These are phyloP conservation scores for Chaenodraco wilsoni DNA, from an alignment of 2,797 vertebrate genomes.

Conservation along the genomic window DNA sequence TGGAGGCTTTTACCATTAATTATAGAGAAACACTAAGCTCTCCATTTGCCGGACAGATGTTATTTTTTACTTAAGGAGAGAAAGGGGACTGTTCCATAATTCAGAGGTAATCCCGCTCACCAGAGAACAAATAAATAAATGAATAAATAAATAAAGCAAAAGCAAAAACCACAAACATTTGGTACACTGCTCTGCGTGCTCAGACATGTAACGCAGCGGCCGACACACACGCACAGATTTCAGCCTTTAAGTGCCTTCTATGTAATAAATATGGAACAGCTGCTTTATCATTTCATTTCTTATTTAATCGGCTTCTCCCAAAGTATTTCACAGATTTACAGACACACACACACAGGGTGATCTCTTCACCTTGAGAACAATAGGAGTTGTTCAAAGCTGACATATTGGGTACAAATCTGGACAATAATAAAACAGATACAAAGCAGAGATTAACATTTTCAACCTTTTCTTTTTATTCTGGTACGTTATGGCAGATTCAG, in stretches of 20 bases:
- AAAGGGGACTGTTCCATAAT: slow-evolving; percentile 85
- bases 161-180: slow-evolving; percentile 74
- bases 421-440: neutral
- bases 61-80: slow-evolving; percentile 86
- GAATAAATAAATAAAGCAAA: slow-evolving; percentile 82
- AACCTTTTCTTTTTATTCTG: neutral
- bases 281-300: slow-evolving; percentile 71
- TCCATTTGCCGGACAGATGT: slow-evolving; percentile 87
- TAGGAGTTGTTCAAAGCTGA: neutral
- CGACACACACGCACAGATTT: slow-evolving; percentile 52
- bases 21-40: slow-evolving; percentile 87
- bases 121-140: slow-evolving; percentile 82
- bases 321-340: slow-evolving; percentile 46
- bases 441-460: neutral
- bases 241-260: slow-evolving; percentile 65
- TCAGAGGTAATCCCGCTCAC: slow-evolving; percentile 80
- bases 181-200: slow-evolving; percentile 36
- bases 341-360: neutral
- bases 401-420: neutral
- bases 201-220: slow-evolving; percentile 45
- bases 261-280: slow-evolving; percentile 77
- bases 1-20: slow-evolving; percentile 89
- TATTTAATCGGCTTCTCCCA: slow-evolving; percentile 58
- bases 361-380: slow-evolving; percentile 19
- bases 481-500: neutral